Evolutionary conservation across 1,140 invertebrate genomes (phyloP), one percentile per base, ranked within the genome.

Genomic region (Dendroctonus valens): DNA sequence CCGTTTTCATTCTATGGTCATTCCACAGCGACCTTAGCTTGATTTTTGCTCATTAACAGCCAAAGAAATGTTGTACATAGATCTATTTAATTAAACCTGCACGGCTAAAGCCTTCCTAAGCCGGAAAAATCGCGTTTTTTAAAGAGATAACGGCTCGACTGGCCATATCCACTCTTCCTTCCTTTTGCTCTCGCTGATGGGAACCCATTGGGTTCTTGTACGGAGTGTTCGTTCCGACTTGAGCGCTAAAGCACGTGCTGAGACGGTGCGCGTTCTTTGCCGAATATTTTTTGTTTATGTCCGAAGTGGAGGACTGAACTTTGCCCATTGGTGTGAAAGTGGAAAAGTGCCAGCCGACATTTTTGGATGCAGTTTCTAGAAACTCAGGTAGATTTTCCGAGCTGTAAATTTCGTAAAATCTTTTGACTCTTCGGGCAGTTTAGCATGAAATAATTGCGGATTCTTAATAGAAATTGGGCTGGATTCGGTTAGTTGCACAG

Each of bases 161-260:
- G 39, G 41, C 48, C 15, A 54, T 63, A 54, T 54, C 52, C 60
- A 63, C 60, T 63, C 50, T 63, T 63, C 40, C 60, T 63, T 63
- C 60, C 60, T 63, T 63, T 49, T 61, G 44, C 46, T 61, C 60
- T 63, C 41, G 41, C 51, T 26, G n/a, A 11, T 40, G 46, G 15
- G 9, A 41, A 60, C 37, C 48, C 15, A 51, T 38, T 49, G 52
- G 14, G 7, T 54, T 63, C 40, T 63, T 54, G 41, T 8, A 40
- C 46, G 6, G 49, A 61, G 59, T 39, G 26, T 40, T 51, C 41
- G 8, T 61, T 61, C 59, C 38, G 38, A n/a, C 42, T 11, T 39
- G 9, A 8, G 8, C 39, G 39, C 12, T 9, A 7, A 37, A 9
- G n/a, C 59, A 51, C 49, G 57, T 41, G 59, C 11, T 51, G 26